Base-by-base conservation (phyloP, 2,113 vertebrate species). In the Sapayoa aenigma region DNA sequence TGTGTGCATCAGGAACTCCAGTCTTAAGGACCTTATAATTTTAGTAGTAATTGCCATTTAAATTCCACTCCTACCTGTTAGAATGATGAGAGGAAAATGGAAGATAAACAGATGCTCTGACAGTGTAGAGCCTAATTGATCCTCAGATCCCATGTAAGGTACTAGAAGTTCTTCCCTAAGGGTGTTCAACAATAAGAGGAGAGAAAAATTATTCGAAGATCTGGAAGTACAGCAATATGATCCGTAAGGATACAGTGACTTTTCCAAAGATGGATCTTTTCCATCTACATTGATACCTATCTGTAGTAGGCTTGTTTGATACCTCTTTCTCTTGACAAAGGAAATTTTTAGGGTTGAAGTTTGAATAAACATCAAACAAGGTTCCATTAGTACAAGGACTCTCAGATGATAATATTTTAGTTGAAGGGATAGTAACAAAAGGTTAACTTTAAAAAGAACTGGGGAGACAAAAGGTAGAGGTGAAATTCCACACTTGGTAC, bases 1-100 rank as follows among this genome's bases (percentile, higher is more conserved):
- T 84, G 11, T 2, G 18, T 73, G 77, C 63, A 93, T 87, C 49
- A 68, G 69, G 58, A 94, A 42, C 69, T 89, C 31, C 33, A 84
- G 56, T 75, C 41, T 81, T 60, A 96, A 90, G 80, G 31, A 90
- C 22, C 18, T 89, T 90, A n/a, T 62, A 84, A 94, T 96, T 96
- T 94, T 87, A 87, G 65, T 68, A 46, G 85, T 95, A 95, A 92
- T 90, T 90, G 58, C 37, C 50, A 50, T 96, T 84, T 84, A 72
- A 94, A 84, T 90, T 96, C 58, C 58, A 46, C 92, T 87, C 53
- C 19, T 92, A 75, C 46, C 3, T 11, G 60, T 87, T 90, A 89
- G 92, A 93, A 84, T 35, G 11, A 78, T 81, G 76, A 65, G 83
- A 84, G 44, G 20, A 92, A 89, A 89, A 78, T 22, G 12, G 68